These are phyloP conservation scores for Ochotona princeps DNA, from an alignment of 2,113 vertebrate species.

Conservation along the genomic window DNA sequence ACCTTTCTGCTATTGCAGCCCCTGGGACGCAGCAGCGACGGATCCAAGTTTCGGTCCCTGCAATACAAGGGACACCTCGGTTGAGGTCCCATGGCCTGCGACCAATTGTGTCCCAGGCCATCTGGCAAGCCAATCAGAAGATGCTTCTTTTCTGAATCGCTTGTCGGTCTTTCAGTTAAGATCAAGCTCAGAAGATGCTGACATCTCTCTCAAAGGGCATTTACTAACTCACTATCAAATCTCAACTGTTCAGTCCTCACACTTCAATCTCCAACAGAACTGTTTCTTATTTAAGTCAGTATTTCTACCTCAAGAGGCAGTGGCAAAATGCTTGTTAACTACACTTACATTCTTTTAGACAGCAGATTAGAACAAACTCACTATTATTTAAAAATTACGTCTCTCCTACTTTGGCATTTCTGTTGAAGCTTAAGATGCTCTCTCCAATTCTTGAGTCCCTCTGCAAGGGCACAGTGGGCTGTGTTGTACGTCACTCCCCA, in stretches of 20 bases:
- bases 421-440: not conserved
- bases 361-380: slow-evolving; percentile 29
- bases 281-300: not conserved
- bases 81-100: no score
- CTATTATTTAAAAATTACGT: not conserved
- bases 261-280: not conserved
- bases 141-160: no score
- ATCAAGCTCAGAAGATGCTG: no score
- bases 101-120: no score
- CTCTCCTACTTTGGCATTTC: not conserved
- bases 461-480: not conserved
- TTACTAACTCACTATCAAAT: not conserved
- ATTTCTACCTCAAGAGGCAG: slow-evolving; percentile 7
- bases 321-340: not conserved
- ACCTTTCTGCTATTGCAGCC: no score
- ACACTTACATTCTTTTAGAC: not conserved
- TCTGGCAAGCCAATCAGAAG: no score
- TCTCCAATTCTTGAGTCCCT: not conserved
- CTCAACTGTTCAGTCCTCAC: slow-evolving; percentile 2
- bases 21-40: no score
- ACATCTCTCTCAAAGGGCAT: not conserved
- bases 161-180: no score
- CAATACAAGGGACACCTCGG: no score
- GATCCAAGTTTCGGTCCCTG: no score
- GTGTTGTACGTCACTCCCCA: not conserved